Evolutionary conservation across 2,113 vertebrate genomes (phyloP), one percentile per base, ranked within the genome.

Genomic region (Labrus mixtus): DNA sequence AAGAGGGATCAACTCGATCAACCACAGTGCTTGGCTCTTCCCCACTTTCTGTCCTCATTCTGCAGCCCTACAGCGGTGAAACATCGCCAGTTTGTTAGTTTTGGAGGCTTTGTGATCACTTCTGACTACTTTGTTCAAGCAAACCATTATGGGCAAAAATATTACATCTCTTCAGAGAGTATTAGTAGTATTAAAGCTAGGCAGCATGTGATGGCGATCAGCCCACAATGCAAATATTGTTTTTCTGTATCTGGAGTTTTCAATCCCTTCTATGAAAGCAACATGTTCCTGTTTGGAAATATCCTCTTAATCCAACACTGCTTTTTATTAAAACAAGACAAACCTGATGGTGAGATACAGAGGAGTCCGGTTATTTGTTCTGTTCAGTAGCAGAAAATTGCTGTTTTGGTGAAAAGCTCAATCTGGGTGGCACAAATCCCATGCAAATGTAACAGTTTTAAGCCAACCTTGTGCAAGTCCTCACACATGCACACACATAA

Each of bases 1-100:
- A 76, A 81, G 76, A 78, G 75, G 81, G 84, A 78, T 82, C 76
- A 86, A 59, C 62, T 59, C 76, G 68, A 85, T 87, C 68, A 73
- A 70, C 78, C 78, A 60, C 76, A 84, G 80, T 76, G 57, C 45
- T 69, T 79, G 51, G 48, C 64, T 79, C 74, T 79, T 36, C 62
- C 56, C 59, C 68, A 58, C 62, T 33, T 46, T 41, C 46, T 82
- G 68, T 81, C 59, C 59, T 84, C 58, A 36, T 65, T 81, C 54
- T 36, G 75, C 73, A 67, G 58, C 0, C 19, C 69, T 79, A 72
- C 75, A 82, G 59, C 65, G 61, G 51, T 78, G 70, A 84, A 90
- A 86, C 55, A 68, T 80, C 61, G 50, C 73, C 62, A 58, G 53
- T 45, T 65, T 73, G 82, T 73, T 86, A 56, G 33, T 86, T 76